Conservation (phyloP, 1,140 invertebrate genomes). For the Apis florea region DNA sequence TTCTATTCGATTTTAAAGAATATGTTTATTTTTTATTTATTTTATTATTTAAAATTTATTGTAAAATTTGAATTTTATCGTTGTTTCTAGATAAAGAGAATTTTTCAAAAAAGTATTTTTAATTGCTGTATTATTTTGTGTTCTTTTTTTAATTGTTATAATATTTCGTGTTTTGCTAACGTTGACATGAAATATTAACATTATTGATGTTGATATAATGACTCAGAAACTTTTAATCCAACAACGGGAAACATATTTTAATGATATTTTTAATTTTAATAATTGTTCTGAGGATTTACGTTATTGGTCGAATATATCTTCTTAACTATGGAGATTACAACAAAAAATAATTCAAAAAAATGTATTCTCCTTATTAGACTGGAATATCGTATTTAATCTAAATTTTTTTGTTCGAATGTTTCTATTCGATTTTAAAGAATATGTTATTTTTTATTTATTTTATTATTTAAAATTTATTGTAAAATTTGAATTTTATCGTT, state of each 20-base stretch:
- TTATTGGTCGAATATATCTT: background rate
- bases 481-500: background rate
- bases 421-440: background rate
- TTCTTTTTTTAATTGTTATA: background rate
- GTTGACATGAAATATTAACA: background rate
- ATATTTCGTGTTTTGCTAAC: background rate
- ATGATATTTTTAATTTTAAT: too few species aligned
- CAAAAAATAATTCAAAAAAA: background rate
- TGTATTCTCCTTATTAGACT: too few species aligned
- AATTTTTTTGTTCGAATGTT: background rate
- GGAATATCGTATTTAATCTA: too few species aligned
- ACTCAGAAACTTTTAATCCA: constrained; percentile 1
- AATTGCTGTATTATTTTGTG: background rate
- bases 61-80: background rate
- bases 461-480: too few species aligned
- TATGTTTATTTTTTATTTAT: background rate
- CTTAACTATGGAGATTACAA: background rate
- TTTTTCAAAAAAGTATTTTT: background rate
- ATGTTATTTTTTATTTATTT: background rate
- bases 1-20: background rate
- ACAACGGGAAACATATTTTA: too few species aligned
- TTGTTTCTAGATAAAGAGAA: background rate
- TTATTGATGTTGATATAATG: background rate
- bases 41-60: too few species aligned
- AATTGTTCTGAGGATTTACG: background rate